Evolutionary conservation across 23 tunicate species (phyloP), one percentile per base, ranked within the genome.

Genomic region (Ascidia mentula): DNA sequence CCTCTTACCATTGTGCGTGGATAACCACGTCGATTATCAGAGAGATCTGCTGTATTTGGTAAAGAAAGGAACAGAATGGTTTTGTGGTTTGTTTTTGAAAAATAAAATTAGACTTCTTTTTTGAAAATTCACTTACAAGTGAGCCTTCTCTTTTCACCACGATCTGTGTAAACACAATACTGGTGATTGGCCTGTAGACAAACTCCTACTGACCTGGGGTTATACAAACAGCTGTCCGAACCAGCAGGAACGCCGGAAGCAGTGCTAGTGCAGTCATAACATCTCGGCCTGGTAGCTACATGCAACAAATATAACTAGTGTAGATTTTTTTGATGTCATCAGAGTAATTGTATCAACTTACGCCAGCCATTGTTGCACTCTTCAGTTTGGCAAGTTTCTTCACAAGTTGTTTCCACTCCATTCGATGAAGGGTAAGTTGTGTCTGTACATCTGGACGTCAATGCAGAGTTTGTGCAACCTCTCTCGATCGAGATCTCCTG

Each of bases 351-450:
- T n/a, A n/a, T n/a, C n/a, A n/a, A n/a, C 65, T 53, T 53, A 53
- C 65, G 65, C 65, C 65, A 53, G 28, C 65, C 65, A 53, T 53
- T 28, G 65, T 53, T 53, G 65, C 65, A 53, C 24, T 28, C 65
- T 26, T 53, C 28, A 6, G 65, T 53, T 28, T 53, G 65, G 65
- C 65, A 53, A 6, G 65, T 5, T 53, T 53, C 65, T 53, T 53
- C 12, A 28, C 65, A 53, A 9, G 65, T 53, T 26, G 65, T 53
- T 3, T 20, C 28, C 24, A 20, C 28, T 6, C 12, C 65, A 28
- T 53, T 53, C 28, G 65, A 53, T 53, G 65, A 53, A 28, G 65
- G 65, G 24, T 42, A 42, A 15, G 53, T 9, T 12, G 53, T 42
- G 12, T 12, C 15, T 15, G 53, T 42, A 42, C 53, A 42, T 42